Conservation (phyloP, 2,113 vertebrate genomes). For the Heliornis fulica region DNA sequence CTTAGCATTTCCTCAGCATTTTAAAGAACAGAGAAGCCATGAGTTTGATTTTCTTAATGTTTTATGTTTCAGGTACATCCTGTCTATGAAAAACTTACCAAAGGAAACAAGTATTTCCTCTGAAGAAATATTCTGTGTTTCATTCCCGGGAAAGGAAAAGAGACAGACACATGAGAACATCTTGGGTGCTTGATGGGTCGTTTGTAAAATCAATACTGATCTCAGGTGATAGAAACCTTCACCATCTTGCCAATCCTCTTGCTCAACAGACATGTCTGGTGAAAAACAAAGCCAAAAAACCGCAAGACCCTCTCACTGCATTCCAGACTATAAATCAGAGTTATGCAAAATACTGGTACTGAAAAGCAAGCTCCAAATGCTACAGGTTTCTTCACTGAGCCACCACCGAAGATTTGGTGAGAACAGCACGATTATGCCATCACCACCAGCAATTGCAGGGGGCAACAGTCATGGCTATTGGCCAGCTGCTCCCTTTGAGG, state of each 20-base stretch:
- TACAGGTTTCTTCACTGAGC: neutral
- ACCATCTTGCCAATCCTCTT: conserved; percentile 21
- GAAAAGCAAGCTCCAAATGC: neutral
- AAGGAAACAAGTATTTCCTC: conserved; percentile 61
- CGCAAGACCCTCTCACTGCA: neutral
- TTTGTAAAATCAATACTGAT: conserved; percentile 18
- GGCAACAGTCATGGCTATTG: neutral
- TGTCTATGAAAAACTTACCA: conserved; percentile 10
- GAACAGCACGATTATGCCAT: neutral
- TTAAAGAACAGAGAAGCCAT: neutral
- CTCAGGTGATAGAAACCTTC: conserved; percentile 60
- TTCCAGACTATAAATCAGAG: neutral
- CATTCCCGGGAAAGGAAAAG: neutral
- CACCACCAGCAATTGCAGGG: neutral
- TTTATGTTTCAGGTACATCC: neutral
- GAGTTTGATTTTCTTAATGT: neutral
- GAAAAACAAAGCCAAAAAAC: neutral
- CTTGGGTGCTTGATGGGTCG: neutral
- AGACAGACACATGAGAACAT: conserved; percentile 34
- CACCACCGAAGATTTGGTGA: neutral
- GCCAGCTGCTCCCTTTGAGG: neutral
- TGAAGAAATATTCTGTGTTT: conserved; percentile 48
- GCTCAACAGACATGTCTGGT: conserved; percentile 37
- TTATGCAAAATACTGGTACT: neutral
- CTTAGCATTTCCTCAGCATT: neutral